Evolutionary conservation across 1,140 invertebrate species (phyloP).

Genomic region (Cecropterus lyciades): DNA sequence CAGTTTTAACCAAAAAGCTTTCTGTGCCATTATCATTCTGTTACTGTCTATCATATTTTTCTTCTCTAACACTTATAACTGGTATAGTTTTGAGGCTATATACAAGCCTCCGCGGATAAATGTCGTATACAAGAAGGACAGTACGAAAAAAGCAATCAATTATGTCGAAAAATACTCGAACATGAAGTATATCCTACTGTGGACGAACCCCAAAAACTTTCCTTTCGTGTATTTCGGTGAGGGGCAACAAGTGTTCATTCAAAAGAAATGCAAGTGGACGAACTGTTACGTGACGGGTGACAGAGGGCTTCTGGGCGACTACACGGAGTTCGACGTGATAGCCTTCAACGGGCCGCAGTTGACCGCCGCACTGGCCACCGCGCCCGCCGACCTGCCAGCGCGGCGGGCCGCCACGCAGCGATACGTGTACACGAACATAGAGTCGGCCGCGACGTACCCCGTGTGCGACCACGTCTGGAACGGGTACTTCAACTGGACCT

Average conservation of each 20-base stretch:
- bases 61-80: slow-evolving; percentile 5
- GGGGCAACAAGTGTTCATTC: slow-evolving; percentile 46
- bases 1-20: slow-evolving; percentile 1
- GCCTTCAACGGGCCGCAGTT: slow-evolving; percentile 56
- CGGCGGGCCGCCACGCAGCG: slow-evolving; percentile 44
- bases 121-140: neutral
- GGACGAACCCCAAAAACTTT: slow-evolving; percentile 45
- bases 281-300: slow-evolving; percentile 61
- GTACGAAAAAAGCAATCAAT: neutral
- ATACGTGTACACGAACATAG: slow-evolving; percentile 58
- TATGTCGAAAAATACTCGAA: neutral
- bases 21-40: neutral
- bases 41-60: slow-evolving; percentile 12
- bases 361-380: neutral
- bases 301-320: slow-evolving; percentile 43
- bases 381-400: slow-evolving; percentile 38
- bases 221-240: slow-evolving; percentile 55
- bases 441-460: slow-evolving; percentile 54
- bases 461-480: slow-evolving; percentile 52
- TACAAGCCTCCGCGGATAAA: neutral
- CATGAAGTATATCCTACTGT: slow-evolving; percentile 57
- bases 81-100: neutral
- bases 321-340: slow-evolving; percentile 51
- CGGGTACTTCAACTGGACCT: slow-evolving; percentile 86
- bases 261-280: slow-evolving; percentile 49